Evolutionary conservation across 2,797 vertebrate genomes (phyloP).

Genomic region (Hippopotamyrus pictus): DNA sequence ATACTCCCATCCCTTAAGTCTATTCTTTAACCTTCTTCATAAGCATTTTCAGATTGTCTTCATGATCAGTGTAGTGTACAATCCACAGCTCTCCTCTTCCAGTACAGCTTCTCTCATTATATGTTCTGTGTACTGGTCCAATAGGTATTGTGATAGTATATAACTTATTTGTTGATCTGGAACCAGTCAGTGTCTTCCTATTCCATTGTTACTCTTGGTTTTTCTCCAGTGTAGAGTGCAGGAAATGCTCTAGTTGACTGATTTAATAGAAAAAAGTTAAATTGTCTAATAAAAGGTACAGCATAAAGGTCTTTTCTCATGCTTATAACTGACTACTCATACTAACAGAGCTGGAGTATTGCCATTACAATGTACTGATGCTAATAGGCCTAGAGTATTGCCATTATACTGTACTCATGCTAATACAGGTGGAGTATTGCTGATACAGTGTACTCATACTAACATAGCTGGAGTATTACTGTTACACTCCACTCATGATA

Average conservation of each 20-base stretch:
- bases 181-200: not conserved
- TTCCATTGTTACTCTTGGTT: not conserved
- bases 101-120: not conserved
- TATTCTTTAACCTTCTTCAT: not conserved
- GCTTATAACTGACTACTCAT: not conserved
- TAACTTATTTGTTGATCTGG: not conserved
- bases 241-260: not conserved
- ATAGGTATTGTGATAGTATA: not conserved
- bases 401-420: not conserved
- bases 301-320: not conserved
- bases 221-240: not conserved
- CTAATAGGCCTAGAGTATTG: not conserved
- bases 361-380: too few relatives aligned
- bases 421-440: not conserved
- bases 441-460: not conserved
- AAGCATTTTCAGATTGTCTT: not conserved
- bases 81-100: not conserved
- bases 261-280: not conserved
- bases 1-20: not conserved
- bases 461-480: not conserved
- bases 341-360: not conserved
- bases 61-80: not conserved
- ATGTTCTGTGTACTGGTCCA: not conserved
- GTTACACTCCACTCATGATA: not conserved
- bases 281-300: not conserved